phyloP scores from a whole-genome alignment of 2,888 invertebrate genomes.

The Drosophila imparisetae region DNA sequence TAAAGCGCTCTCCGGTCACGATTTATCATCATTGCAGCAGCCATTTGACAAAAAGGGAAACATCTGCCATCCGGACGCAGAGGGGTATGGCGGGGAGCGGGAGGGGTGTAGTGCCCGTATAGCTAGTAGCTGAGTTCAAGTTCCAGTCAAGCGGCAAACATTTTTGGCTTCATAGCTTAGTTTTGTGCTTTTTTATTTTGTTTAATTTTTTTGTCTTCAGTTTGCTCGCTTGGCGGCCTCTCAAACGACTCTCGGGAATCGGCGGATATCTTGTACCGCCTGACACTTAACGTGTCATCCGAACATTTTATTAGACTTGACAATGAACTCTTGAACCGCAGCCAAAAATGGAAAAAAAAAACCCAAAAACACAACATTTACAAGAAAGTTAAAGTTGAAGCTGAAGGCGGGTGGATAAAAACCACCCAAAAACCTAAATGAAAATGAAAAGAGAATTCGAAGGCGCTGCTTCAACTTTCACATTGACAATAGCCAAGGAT shows the following conservation, averaged over 20 bases:
- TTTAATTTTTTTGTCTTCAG: conserved; percentile 5
- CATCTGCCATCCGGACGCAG: conserved; percentile 40
- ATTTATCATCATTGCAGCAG: conserved; percentile 70
- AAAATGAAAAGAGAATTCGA: conserved; percentile 20
- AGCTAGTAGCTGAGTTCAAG: conserved; percentile 41
- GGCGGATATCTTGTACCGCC: conserved; percentile 58
- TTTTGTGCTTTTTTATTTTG: conserved; percentile 6
- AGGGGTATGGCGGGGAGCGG: not conserved
- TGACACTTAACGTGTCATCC: conserved; percentile 81
- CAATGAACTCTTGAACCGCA: conserved; percentile 77
- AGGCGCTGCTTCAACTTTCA: conserved; percentile 54
- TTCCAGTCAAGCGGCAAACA: conserved; percentile 54
- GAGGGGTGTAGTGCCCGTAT: not conserved
- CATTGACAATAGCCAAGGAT: conserved; percentile 47
- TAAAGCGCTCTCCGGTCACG: conserved; percentile 65
- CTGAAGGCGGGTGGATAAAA: conserved; percentile 31
- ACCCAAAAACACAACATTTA: conserved; percentile 19
- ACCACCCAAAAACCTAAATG: conserved; percentile 16
- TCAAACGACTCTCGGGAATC: conserved; percentile 46
- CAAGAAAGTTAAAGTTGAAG: conserved; percentile 32
- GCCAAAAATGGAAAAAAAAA: conserved; percentile 8
- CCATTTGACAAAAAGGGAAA: conserved; percentile 74
- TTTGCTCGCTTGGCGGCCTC: conserved; percentile 37
- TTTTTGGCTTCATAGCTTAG: conserved; percentile 43
- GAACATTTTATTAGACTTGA: conserved; percentile 81